A percentile compares a stretch with the other conserved stretches of the same genome.
phyloP scores from a whole-genome alignment of 1,140 invertebrate genomes.

The Trachelipus rathkii region DNA sequence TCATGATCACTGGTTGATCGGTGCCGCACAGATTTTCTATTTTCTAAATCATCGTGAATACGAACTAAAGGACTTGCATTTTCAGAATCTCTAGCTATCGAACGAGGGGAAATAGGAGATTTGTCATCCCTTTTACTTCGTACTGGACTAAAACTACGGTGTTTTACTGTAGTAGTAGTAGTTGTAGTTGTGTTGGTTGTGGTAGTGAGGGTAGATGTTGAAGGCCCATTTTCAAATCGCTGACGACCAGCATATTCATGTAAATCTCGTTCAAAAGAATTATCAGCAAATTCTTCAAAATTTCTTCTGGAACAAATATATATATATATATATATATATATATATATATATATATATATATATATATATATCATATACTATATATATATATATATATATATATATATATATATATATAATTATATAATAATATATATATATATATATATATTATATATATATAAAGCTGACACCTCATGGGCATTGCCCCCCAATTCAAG shows the following conservation, averaged over 20 bases:
- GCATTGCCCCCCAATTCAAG: no score
- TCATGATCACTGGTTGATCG: conserved; percentile 49
- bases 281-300: conserved; percentile 49
- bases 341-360: no score
- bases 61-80: conserved; percentile 33
- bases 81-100: conserved; percentile 36
- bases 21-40: conserved; percentile 33
- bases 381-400: no score
- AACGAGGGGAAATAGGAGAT: conserved; percentile 40
- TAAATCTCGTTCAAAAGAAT: conserved; percentile 53
- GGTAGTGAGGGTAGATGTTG: neutral
- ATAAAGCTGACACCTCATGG: no score
- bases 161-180: neutral
- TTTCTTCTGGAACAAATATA: conserved; percentile 44
- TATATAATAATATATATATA: no score
- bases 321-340: no score
- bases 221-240: conserved; percentile 32
- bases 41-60: conserved; percentile 39
- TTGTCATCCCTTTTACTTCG: conserved; percentile 32
- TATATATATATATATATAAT: no score
- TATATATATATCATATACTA: no score
- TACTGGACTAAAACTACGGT: conserved; percentile 45
- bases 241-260: conserved; percentile 49
- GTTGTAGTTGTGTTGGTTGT: neutral
- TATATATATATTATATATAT: no score